Percentiles rank a stretch among this genome's conserved stretches.
Conservation (phyloP, 2,797 vertebrate species). For the Perodicticus potto region DNA sequence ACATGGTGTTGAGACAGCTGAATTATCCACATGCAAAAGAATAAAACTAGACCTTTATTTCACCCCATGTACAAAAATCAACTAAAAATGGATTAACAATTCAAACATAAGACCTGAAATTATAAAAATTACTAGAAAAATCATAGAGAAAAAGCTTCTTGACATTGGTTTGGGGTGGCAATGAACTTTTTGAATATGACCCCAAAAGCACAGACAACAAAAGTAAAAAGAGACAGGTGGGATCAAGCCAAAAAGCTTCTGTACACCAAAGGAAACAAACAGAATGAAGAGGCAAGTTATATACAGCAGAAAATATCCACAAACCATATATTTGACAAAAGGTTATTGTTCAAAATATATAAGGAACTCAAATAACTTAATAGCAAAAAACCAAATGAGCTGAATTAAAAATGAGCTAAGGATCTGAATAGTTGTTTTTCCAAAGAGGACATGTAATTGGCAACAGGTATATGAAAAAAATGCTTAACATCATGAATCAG, state of each 20-base stretch:
- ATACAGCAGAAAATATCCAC: neutral
- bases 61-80: neutral
- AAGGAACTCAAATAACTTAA: neutral
- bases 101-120: neutral
- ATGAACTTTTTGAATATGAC: neutral
- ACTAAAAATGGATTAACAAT: neutral
- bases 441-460: neutral
- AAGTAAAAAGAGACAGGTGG: neutral
- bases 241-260: neutral
- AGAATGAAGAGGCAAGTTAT: neutral
- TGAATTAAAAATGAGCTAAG: neutral
- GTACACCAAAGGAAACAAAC: neutral
- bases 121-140: neutral
- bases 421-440: neutral
- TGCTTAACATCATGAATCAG: neutral
- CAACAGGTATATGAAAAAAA: neutral
- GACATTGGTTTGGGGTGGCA: neutral
- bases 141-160: neutral
- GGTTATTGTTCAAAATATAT: neutral
- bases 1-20: neutral
- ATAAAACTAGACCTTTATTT: neutral
- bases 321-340: neutral
- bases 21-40: neutral
- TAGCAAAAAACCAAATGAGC: neutral
- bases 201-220: neutral